A percentile compares a stretch with the other conserved stretches of the same genome.
Conservation (phyloP, 2,113 vertebrate genomes). For the Epinephelus cyanopodus region DNA sequence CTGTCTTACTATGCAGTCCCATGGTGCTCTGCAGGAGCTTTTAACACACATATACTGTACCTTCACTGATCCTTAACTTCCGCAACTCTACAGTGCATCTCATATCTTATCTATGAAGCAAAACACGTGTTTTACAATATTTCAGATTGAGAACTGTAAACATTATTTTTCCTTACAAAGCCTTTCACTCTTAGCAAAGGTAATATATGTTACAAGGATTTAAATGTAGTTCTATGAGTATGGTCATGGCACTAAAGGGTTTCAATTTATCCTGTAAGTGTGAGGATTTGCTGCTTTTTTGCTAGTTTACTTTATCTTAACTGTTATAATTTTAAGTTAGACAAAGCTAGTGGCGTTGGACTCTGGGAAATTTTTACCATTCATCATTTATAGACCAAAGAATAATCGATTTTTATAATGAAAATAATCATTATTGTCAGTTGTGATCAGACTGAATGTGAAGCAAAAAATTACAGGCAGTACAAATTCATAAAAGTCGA, state of each 20-base stretch:
- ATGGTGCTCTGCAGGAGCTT: slow-evolving; percentile 9
- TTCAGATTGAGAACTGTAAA: neutral
- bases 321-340: neutral
- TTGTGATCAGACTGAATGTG: neutral
- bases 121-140: neutral
- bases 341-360: neutral
- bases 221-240: neutral
- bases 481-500: neutral
- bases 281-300: neutral
- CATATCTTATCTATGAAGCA: neutral
- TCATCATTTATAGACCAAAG: neutral
- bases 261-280: neutral
- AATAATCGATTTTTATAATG: neutral
- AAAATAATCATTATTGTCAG: neutral
- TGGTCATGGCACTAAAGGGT: no score
- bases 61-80: neutral
- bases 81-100: neutral
- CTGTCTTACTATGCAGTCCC: slow-evolving; percentile 6
- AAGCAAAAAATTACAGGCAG: neutral
- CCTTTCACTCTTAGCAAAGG: neutral
- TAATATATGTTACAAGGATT: neutral
- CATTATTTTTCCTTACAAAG: neutral
- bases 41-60: neutral
- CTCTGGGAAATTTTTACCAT: neutral
- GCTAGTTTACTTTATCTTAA: neutral